Evolutionary conservation across 2,797 vertebrate genomes (phyloP).

Genomic region (Lacerta agilis): DNA sequence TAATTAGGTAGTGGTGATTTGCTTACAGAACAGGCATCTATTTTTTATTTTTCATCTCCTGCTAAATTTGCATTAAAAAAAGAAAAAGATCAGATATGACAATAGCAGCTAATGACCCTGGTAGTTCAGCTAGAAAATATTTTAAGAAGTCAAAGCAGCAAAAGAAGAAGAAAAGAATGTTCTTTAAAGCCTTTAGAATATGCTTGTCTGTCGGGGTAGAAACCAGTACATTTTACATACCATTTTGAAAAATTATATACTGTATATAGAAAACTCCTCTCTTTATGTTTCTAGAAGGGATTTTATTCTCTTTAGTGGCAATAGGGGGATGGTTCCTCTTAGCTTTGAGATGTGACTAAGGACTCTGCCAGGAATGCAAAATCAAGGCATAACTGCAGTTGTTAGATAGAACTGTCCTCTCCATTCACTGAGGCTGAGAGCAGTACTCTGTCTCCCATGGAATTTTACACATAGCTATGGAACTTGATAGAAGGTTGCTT

Average conservation of each 20-base stretch:
- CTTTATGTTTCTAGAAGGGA: background rate
- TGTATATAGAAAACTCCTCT: background rate
- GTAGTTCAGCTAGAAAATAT: slow-evolving; percentile 40
- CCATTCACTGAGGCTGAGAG: background rate
- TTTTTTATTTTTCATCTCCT: slow-evolving; percentile 43
- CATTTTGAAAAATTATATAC: background rate
- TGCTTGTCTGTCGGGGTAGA: background rate
- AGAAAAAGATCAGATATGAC: slow-evolving; percentile 22
- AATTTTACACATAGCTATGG: background rate
- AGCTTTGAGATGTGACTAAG: background rate
- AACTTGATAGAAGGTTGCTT: background rate
- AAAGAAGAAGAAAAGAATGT: background rate
- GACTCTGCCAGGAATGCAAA: background rate
- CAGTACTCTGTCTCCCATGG: background rate
- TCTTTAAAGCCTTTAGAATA: background rate
- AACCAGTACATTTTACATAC: background rate
- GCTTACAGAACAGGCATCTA: slow-evolving; percentile 21
- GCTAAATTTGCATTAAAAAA: slow-evolving; percentile 28
- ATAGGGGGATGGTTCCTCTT: background rate
- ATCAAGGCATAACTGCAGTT: background rate
- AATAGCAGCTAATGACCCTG: slow-evolving; percentile 12
- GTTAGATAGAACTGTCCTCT: background rate
- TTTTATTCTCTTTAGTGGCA: background rate
- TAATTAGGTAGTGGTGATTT: slow-evolving; percentile 38
- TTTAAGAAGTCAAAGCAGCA: slow-evolving; percentile 6